Evolutionary conservation across 2,888 invertebrate species (phyloP), one percentile per base, ranked within the genome.

Genomic region (Germaria angustata): DNA sequence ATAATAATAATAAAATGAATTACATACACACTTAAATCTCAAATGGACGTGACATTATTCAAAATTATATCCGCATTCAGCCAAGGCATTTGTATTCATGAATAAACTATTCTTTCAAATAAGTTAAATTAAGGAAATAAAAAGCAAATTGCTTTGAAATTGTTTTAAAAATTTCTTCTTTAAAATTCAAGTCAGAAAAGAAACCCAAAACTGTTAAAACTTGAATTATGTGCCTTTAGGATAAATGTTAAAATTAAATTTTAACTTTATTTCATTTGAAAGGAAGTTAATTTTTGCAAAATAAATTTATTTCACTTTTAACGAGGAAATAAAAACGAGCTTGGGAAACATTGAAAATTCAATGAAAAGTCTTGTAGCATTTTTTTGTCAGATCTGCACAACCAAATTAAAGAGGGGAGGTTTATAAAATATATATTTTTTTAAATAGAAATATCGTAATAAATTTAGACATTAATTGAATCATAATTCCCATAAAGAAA

Each of bases 291-390:
- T 34, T 24, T 59, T 59, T 24, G 36, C 28, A 49, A 49, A 57
- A 57, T 20, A 32, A 51, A 61, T 34, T 39, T 41, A 39, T 51
- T 72, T 72, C 61, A 51, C 49, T 36, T 39, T 72, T 34, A 53
- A 41, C 7, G 7, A 32, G 32, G 51, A 73, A 63, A 41, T 51
- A 13, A 63, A 63, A 63, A 44, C 41, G 34, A 22, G 51, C 22
- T 0, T 51, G 44, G 4, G 34, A 20, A 53, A 28, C 15, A 53
- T 63, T 44, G 32, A 8, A 55, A 72, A 72, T 49, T 36, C 20
- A 51, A 39, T 20, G 36, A 61, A 17, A 3, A 41, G 24, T 15
- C 5, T 22, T 1, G 1, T 32, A 1, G 7, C 6, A 6, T n/a
- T 68, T 68, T 41, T 20, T 41, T 17, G 17, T 11, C 53, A 0